Percentiles rank a stretch among this genome's conserved stretches.
Evolutionary conservation across 1,140 invertebrate genomes (phyloP).

Genomic region (Lithobius niger): DNA sequence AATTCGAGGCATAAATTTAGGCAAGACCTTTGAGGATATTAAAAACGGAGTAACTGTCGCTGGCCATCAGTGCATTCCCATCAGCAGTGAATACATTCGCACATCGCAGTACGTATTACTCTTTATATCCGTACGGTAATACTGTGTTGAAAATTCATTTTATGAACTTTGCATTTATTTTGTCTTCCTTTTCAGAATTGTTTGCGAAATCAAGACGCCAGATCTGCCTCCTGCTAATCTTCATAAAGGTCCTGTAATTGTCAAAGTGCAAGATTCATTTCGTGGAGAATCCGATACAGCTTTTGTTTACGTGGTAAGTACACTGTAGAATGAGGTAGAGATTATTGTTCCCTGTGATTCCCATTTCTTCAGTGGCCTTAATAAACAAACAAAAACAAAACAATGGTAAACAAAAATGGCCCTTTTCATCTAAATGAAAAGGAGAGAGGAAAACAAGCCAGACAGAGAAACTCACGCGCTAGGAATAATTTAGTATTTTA

Average conservation of each 20-base stretch:
- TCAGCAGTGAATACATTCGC: slow-evolving; percentile 6
- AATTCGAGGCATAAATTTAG: slow-evolving; percentile 85
- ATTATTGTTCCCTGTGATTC: too few relatives aligned
- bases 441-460: too few relatives aligned
- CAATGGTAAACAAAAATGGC: too few relatives aligned
- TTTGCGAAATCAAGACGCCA: slow-evolving; percentile 8
- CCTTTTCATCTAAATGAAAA: too few relatives aligned
- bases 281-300: slow-evolving; percentile 52
- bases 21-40: slow-evolving; percentile 88
- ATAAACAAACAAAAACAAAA: too few relatives aligned
- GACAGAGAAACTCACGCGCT: too few relatives aligned
- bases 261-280: slow-evolving; percentile 70
- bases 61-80: slow-evolving; percentile 71
- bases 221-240: slow-evolving; percentile 7
- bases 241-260: slow-evolving; percentile 66
- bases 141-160: background rate
- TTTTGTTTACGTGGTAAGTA: slow-evolving; percentile 23
- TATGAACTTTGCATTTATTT: too few relatives aligned
- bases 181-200: slow-evolving; percentile 6
- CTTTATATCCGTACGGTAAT: background rate
- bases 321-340: too few relatives aligned
- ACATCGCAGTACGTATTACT: slow-evolving; percentile 12
- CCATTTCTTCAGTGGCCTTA: too few relatives aligned
- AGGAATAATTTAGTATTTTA: too few relatives aligned
- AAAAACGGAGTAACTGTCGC: slow-evolving; percentile 69